Evolutionary conservation across 2,888 invertebrate species (phyloP).

Genomic region (Drosophila subquinaria): DNA sequence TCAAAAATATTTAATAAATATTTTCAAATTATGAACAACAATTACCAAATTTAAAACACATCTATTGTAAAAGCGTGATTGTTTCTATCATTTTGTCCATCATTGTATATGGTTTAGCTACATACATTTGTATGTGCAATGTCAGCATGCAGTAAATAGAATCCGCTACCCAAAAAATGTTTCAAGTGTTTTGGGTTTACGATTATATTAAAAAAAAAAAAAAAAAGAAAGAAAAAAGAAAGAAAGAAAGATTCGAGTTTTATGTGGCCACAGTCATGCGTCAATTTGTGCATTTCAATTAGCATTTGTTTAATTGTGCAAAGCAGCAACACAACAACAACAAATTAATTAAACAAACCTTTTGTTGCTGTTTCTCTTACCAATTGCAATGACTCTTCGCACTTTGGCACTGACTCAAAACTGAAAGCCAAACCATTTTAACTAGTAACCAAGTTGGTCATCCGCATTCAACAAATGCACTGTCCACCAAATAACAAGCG

Average conservation of each 20-base stretch:
- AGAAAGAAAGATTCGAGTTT: constrained; percentile 36
- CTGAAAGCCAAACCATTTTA: constrained; percentile 6
- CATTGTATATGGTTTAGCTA: neutral
- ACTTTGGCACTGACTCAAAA: constrained; percentile 53
- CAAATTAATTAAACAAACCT: constrained; percentile 55
- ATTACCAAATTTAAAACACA: too few relatives aligned
- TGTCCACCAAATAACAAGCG: constrained; percentile 10
- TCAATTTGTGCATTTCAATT: constrained; percentile 62
- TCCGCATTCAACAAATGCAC: constrained; percentile 35
- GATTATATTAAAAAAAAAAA: constrained; percentile 7
- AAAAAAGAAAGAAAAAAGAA: constrained; percentile 1
- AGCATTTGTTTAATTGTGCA: constrained; percentile 35
- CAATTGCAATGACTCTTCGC: neutral
- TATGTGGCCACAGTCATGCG: constrained; percentile 32
- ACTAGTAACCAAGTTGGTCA: constrained; percentile 46
- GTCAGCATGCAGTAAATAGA: constrained; percentile 52
- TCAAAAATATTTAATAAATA: too few relatives aligned
- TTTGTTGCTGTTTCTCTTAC: constrained; percentile 8
- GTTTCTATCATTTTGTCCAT: too few relatives aligned
- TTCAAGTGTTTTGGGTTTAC: constrained; percentile 23
- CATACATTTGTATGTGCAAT: constrained; percentile 10
- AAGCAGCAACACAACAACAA: neutral
- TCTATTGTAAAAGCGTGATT: too few relatives aligned
- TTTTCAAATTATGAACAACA: too few relatives aligned
- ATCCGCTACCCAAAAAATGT: constrained; percentile 49